phyloP scores from a whole-genome alignment of 2,113 vertebrate genomes.

The Oncorhynchus mykiss region DNA sequence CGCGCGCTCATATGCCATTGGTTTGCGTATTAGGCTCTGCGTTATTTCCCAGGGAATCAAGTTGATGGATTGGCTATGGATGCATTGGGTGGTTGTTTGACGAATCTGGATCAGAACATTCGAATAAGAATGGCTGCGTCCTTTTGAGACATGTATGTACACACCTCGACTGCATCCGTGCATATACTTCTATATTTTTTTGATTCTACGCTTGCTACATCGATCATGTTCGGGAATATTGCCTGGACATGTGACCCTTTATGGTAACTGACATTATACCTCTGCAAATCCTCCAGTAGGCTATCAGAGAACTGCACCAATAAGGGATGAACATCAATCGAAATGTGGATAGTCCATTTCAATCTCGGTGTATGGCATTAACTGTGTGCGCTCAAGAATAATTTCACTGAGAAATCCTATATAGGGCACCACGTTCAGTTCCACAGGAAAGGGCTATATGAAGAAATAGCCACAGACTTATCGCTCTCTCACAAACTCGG shows the following conservation, averaged over 20 bases:
- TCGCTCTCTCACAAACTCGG: conserved; percentile 56
- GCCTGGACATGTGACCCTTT: too few species aligned
- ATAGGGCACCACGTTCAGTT: not conserved
- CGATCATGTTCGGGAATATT: too few species aligned
- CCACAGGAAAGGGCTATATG: not conserved
- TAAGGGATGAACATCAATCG: too few species aligned
- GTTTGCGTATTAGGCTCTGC: not conserved
- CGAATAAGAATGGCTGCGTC: not conserved
- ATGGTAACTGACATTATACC: too few species aligned
- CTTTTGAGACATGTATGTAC: too few species aligned
- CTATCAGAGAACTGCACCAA: too few species aligned
- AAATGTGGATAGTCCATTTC: not conserved
- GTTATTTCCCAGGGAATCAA: not conserved
- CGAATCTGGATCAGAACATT: not conserved
- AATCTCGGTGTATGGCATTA: not conserved
- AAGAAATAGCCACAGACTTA: conserved; percentile 48
- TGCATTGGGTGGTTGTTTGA: not conserved
- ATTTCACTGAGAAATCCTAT: not conserved
- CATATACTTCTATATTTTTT: too few species aligned
- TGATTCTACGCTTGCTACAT: too few species aligned
- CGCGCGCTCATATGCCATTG: not conserved
- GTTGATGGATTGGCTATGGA: not conserved
- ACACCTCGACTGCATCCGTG: too few species aligned
- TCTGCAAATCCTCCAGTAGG: too few species aligned
- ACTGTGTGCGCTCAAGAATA: not conserved